Evolutionary conservation across 2,888 invertebrate genomes (phyloP), one percentile per base, ranked within the genome.

Genomic region (Euproctis similis): DNA sequence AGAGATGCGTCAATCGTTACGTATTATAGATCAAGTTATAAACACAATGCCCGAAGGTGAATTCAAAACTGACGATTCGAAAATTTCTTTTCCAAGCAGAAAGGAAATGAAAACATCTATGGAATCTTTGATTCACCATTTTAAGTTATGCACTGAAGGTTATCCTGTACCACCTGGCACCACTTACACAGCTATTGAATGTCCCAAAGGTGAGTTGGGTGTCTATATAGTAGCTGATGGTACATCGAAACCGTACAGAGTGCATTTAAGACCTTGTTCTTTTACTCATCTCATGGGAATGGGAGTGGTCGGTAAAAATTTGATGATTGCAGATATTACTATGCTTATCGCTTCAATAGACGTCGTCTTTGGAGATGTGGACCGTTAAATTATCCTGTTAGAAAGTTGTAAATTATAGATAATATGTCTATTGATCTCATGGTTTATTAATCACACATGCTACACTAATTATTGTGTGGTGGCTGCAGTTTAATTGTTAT

Each of bases 51-150:
- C 96, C 0, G 64, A 75, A 11, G 95, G 94, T 0, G 92, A 93
- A 64, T 78, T 92, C 19, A 90, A 88, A 66, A 87, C 89, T 0
- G 95, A 96, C 57, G 94, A 96, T 70, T 85, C 89, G 26, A 96
- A 96, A 76, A 75, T 95, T 17, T 69, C 82, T 8, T 88, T 94
- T 3, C 95, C 96, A 1, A 86, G 74, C 18, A 85, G 95, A 40
- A 75, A 71, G 2, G 92, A 93, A 74, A 96, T 96, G 95, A 96
- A 96, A 81, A 89, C 87, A 3, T 88, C 87, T 4, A 96, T 95
- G 95, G 95, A 96, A 68, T 88, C 93, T 1, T 73, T 95, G 23
- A 96, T 96, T 53, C 95, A 96, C 68, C 95, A 96, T 62, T 95
- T 96, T 69, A 96, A 96, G 66, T 82, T 93, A 35, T 96, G 90